Conservation (phyloP, 2,797 vertebrate species). For the Euphonia xanthogaster region DNA sequence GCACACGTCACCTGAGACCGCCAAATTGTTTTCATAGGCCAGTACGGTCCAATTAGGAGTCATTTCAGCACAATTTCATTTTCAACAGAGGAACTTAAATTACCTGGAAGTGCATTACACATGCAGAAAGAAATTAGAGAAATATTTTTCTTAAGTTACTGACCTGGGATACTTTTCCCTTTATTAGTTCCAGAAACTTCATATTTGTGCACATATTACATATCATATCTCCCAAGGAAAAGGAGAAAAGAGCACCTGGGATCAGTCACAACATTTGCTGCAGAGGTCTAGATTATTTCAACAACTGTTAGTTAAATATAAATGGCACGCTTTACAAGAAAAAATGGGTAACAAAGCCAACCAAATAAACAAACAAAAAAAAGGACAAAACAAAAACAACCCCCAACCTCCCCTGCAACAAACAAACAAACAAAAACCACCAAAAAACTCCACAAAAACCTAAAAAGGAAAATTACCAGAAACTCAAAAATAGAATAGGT, state of each 20-base stretch:
- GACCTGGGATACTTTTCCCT: neutral
- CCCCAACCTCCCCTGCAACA: too few relatives aligned
- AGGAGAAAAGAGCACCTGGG: neutral
- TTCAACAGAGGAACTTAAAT: neutral
- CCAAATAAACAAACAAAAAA: neutral
- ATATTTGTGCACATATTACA: neutral
- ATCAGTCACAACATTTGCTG: neutral
- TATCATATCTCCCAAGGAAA: neutral
- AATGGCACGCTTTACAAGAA: neutral
- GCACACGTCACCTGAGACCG: neutral
- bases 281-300: neutral
- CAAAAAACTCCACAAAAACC: too few relatives aligned
- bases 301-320: neutral
- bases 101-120: neutral
- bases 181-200: neutral
- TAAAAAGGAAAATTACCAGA: neutral
- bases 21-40: neutral
- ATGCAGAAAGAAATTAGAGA: neutral
- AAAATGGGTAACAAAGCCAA: neutral
- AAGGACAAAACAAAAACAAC: too few relatives aligned
- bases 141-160: neutral
- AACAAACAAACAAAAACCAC: neutral
- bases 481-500: neutral
- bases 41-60: neutral
- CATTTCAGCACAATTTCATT: neutral